Conservation (phyloP, 2,888 invertebrate species). For the Bruchidius siliquastri region DNA sequence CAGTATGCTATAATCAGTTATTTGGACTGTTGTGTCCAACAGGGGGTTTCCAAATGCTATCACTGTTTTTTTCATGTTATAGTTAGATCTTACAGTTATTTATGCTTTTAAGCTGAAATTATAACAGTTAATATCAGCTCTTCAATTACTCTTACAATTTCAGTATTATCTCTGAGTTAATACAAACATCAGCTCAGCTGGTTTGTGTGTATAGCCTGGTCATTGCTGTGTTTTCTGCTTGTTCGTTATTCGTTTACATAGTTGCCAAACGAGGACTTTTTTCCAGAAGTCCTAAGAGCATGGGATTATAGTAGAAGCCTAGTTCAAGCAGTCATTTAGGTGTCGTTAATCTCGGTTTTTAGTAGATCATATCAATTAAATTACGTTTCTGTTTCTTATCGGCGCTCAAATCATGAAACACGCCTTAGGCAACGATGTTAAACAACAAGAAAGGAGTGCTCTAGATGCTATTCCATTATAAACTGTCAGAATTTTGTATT, state of each 20-base stretch:
- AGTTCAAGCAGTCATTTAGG: background rate
- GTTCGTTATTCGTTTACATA: background rate
- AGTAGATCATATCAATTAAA: too few species aligned
- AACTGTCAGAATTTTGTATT: too few species aligned
- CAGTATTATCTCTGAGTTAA: background rate
- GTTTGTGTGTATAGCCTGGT: background rate
- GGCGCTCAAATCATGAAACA: too few species aligned
- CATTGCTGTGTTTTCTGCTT: background rate
- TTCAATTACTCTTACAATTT: background rate
- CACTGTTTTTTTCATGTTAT: conserved; percentile 5
- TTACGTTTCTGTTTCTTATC: too few species aligned
- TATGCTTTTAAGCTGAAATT: background rate
- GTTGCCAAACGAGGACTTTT: background rate
- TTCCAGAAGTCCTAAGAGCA: background rate
- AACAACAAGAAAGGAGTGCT: too few species aligned
- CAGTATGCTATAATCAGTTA: conserved; percentile 2
- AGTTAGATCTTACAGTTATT: background rate
- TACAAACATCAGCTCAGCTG: background rate
- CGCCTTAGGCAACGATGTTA: too few species aligned
- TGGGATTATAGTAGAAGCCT: background rate
- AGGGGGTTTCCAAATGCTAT: conserved; percentile 10
- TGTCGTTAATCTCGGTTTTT: too few species aligned
- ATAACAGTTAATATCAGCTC: background rate
- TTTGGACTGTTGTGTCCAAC: conserved; percentile 8
- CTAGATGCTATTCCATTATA: too few species aligned